phyloP scores from a whole-genome alignment of 2,113 vertebrate species.

The Thermophis baileyi region DNA sequence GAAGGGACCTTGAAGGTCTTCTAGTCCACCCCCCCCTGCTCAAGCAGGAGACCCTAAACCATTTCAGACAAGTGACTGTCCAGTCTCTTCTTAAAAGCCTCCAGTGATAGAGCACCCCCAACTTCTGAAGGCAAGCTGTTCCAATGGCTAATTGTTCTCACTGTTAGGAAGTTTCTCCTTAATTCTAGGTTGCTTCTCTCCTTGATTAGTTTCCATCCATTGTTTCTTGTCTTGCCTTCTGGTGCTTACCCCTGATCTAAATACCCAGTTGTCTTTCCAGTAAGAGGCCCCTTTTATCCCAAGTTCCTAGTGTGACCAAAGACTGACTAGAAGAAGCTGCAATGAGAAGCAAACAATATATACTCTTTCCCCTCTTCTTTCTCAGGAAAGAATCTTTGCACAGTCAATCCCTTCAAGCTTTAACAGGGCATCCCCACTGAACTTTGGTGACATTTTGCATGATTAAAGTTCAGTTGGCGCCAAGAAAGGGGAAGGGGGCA shows the following conservation, averaged over 20 bases:
- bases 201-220: background rate
- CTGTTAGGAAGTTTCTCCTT: background rate
- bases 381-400: constrained; percentile 24
- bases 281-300: background rate
- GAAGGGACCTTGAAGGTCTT: background rate
- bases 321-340: background rate
- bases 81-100: background rate
- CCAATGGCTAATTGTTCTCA: background rate
- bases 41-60: background rate
- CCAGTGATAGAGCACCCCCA: background rate
- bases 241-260: background rate
- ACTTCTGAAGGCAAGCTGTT: background rate
- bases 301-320: background rate
- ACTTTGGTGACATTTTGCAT: constrained; percentile 8
- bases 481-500: background rate
- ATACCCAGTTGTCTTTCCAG: background rate
- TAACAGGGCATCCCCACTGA: background rate
- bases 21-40: background rate
- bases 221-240: background rate
- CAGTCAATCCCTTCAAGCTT: constrained; percentile 12
- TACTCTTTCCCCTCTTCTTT: background rate
- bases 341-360: background rate
- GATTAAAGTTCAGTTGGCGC: background rate
- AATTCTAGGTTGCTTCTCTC: background rate
- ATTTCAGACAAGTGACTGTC: background rate